Evolutionary conservation across 2,113 vertebrate species (phyloP).

Genomic region (Macquaria australasica): DNA sequence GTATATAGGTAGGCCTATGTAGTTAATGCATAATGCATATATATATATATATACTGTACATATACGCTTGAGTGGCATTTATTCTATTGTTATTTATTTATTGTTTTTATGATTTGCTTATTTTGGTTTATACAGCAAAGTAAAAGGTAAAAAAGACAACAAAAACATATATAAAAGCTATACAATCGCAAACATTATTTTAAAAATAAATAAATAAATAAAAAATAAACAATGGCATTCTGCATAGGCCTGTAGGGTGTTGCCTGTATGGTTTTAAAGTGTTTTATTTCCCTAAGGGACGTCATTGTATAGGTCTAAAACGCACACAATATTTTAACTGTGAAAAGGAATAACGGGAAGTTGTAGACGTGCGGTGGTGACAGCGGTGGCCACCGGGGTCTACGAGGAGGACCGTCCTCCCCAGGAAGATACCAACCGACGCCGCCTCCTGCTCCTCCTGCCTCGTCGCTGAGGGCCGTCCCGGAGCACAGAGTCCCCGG

Average conservation of each 20-base stretch:
- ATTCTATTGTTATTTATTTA: not conserved
- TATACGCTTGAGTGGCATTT: not conserved
- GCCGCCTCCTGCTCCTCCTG: conserved; percentile 47
- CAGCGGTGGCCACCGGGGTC: conserved; percentile 37
- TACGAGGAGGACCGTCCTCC: conserved; percentile 40
- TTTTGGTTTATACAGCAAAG: not conserved
- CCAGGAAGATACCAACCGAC: conserved; percentile 40
- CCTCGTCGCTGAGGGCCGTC: conserved; percentile 38
- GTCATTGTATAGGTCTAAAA: not conserved
- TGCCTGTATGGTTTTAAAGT: not conserved
- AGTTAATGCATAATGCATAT: no score
- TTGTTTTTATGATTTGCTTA: not conserved
- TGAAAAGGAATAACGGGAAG: conserved; percentile 59
- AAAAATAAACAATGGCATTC: no score
- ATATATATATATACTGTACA: no score
- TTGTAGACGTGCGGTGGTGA: conserved; percentile 43
- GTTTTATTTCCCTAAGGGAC: not conserved
- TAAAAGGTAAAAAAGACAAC: not conserved
- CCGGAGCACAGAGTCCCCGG: conserved; percentile 13
- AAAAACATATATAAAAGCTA: no score
- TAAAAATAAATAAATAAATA: no score
- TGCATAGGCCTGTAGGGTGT: not conserved
- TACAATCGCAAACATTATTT: no score
- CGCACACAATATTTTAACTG: conserved; percentile 17
- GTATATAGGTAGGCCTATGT: not conserved